A percentile compares a stretch with the other conserved stretches of the same genome.
phyloP scores from a whole-genome alignment of 2,888 invertebrate genomes.

The Sinopyrophorus schimmeli region DNA sequence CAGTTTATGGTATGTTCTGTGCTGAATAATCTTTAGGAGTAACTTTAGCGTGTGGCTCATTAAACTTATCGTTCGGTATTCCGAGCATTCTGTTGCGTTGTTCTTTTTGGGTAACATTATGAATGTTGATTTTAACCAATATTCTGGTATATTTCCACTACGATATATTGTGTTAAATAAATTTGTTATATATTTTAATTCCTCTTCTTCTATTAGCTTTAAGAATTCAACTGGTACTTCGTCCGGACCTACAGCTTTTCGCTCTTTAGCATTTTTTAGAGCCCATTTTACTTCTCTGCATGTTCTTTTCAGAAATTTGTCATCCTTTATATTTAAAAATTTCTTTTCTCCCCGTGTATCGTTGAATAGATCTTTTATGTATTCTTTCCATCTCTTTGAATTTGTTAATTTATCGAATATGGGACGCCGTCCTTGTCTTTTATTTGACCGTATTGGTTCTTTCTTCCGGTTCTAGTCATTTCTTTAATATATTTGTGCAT shows the following conservation, averaged over 20 bases:
- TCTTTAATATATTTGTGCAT: constrained; percentile 1
- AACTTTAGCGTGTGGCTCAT: not conserved
- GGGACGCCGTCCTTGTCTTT: constrained; percentile 2
- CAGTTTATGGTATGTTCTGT: no score
- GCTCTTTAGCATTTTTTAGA: not conserved
- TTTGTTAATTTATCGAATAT: not conserved
- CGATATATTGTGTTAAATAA: constrained; percentile 3
- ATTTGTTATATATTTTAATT: not conserved
- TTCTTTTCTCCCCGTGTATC: constrained; percentile 3
- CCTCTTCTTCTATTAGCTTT: constrained; percentile 6
- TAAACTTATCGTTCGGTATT: constrained; percentile 1
- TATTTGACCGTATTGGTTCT: not conserved
- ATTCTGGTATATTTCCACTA: not conserved
- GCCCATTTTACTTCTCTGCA: not conserved
- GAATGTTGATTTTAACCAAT: constrained; percentile 1
- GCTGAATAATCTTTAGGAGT: no score
- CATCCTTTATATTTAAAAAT: not conserved
- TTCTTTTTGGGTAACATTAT: constrained; percentile 1
- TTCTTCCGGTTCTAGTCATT: constrained; percentile 3
- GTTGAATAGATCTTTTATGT: constrained; percentile 2
- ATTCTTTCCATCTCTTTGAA: constrained; percentile 4
- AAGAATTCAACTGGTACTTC: no score
- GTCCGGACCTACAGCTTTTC: no score
- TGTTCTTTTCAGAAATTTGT: constrained; percentile 3
- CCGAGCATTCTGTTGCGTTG: not conserved